These are phyloP conservation scores for Melipona beecheii DNA, from an alignment of 2,888 invertebrate genomes.

Conservation along the genomic window DNA sequence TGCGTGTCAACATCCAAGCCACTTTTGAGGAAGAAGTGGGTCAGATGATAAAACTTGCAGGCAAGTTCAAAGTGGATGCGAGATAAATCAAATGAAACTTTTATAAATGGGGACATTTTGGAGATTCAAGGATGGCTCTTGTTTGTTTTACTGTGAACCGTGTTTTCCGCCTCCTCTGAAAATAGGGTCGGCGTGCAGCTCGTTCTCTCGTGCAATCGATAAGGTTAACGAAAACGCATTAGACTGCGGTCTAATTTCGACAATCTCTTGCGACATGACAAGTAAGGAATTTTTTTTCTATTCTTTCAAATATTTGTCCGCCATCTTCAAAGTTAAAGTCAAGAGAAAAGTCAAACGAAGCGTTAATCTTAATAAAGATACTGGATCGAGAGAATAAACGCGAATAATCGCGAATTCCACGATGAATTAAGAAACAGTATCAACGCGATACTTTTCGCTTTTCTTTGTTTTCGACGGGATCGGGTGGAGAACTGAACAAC, in stretches of 20 bases:
- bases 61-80: background rate
- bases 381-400: no score
- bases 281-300: background rate
- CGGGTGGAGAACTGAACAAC: background rate
- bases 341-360: no score
- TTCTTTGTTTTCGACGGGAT: background rate
- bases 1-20: background rate
- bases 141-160: background rate
- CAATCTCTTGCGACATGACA: background rate
- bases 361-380: no score
- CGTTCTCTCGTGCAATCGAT: background rate
- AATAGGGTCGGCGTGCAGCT: background rate
- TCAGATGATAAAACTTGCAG: background rate
- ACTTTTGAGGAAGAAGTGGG: background rate
- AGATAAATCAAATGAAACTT: conserved; percentile 13
- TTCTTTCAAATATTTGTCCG: background rate
- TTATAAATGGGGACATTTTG: conserved; percentile 1
- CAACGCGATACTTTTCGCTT: background rate
- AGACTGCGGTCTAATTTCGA: background rate
- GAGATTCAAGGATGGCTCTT: background rate
- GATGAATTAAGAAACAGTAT: background rate
- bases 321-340: no score
- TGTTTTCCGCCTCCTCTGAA: background rate
- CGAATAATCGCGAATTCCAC: background rate
- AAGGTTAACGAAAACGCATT: background rate